A percentile compares a stretch with the other conserved stretches of the same genome.
phyloP scores from a whole-genome alignment of 2,888 invertebrate genomes.

The Sipunculus nudus region DNA sequence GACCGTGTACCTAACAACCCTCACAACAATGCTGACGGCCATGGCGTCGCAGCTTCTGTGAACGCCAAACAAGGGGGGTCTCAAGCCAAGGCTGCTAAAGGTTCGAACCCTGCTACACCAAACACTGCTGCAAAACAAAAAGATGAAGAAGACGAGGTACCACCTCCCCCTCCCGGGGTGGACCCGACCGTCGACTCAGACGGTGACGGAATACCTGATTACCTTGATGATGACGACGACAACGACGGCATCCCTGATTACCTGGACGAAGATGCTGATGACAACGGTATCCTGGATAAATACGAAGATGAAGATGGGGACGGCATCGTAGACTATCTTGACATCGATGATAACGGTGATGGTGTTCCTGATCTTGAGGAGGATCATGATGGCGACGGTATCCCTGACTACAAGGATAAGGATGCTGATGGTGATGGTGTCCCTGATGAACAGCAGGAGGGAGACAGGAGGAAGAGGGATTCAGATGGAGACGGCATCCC shows the following conservation, averaged over 20 bases:
- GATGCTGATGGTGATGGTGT: conserved; percentile 35
- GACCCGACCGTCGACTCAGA: too few species aligned
- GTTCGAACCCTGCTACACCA: too few species aligned
- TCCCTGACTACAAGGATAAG: too few species aligned
- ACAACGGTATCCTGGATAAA: conserved; percentile 18
- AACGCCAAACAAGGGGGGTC: too few species aligned
- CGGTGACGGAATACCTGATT: conserved; percentile 3
- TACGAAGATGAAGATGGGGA: conserved; percentile 29
- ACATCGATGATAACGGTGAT: conserved; percentile 28
- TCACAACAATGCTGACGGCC: too few species aligned
- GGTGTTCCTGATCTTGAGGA: conserved; percentile 26
- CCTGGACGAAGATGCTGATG: conserved; percentile 30
- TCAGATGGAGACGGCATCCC: conserved; percentile 41
- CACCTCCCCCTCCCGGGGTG: too few species aligned
- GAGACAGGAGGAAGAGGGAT: conserved; percentile 25
- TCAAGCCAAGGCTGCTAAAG: too few species aligned
- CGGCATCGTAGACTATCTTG: conserved; percentile 28
- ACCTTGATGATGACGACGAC: conserved; percentile 21
- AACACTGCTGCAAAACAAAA: too few species aligned
- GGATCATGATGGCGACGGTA: conserved; percentile 26
- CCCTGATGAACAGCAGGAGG: conserved; percentile 26
- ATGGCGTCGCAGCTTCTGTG: too few species aligned
- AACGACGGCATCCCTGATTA: conserved; percentile 24
- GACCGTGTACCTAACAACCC: too few species aligned
- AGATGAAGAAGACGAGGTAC: too few species aligned